Conservation (phyloP, 1,140 invertebrate species). For the Drosophila parabipectinata region DNA sequence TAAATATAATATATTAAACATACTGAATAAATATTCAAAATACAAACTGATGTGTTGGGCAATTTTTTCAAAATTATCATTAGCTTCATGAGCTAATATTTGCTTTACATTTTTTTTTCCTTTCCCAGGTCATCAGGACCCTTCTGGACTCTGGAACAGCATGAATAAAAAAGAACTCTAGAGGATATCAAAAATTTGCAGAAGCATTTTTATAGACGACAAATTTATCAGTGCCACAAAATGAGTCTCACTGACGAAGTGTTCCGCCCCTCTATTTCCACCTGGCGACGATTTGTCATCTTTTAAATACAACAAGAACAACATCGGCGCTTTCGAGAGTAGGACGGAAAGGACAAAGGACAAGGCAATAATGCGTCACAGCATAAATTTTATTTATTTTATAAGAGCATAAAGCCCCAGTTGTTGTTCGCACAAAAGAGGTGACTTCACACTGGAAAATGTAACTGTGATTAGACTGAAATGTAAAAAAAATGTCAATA, state of each 20-base stretch:
- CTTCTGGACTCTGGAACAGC: no score
- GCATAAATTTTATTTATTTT: constrained; percentile 83
- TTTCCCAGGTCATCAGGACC: no score
- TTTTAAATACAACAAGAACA: constrained; percentile 72
- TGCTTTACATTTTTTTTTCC: background rate
- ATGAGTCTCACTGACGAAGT: constrained; percentile 55
- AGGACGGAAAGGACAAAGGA: constrained; percentile 56
- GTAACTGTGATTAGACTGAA: background rate
- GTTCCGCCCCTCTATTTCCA: constrained; percentile 30
- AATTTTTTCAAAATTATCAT: no score
- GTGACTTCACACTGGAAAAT: constrained; percentile 30
- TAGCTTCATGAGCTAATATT: no score
- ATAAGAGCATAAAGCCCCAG: constrained; percentile 74
- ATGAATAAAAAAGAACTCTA: background rate
- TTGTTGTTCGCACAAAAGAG: constrained; percentile 55
- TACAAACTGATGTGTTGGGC: no score
- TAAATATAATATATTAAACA: background rate
- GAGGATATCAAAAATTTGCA: constrained; percentile 44
- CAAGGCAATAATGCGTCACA: constrained; percentile 79
- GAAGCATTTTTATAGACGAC: constrained; percentile 66
- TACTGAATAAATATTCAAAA: background rate
- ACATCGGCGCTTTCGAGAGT: constrained; percentile 21
- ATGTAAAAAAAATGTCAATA: no score
- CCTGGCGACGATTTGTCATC: constrained; percentile 82
- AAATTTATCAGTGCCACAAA: constrained; percentile 82